Evolutionary conservation across 2,888 invertebrate genomes (phyloP).

Genomic region (Drosophila greeni): DNA sequence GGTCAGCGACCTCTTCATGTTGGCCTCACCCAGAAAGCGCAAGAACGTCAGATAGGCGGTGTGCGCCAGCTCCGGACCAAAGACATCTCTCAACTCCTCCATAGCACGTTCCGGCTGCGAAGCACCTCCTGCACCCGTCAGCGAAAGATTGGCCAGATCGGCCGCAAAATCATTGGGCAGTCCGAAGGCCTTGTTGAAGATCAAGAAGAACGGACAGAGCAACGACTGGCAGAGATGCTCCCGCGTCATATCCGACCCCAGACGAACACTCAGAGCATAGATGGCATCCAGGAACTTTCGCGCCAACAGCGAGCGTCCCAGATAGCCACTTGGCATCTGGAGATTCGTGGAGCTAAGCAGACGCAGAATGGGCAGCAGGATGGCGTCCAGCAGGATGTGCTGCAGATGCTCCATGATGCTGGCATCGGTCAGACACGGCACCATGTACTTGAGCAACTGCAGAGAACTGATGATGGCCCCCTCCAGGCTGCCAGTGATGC

Average conservation of each 20-base stretch:
- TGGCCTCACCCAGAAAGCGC: constrained; percentile 85
- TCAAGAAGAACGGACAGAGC: constrained; percentile 86
- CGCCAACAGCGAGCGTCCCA: constrained; percentile 86
- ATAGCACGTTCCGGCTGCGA: constrained; percentile 80
- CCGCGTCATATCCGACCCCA: constrained; percentile 88
- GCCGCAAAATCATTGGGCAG: constrained; percentile 67
- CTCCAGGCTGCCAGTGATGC: constrained; percentile 90
- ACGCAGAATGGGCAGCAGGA: constrained; percentile 89
- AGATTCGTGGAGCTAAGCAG: constrained; percentile 88
- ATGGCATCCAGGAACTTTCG: constrained; percentile 90
- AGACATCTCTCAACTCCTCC: constrained; percentile 89
- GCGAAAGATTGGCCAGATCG: constrained; percentile 49
- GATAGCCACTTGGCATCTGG: constrained; percentile 89
- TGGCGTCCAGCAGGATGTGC: constrained; percentile 91
- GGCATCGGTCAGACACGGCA: constrained; percentile 89
- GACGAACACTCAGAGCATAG: constrained; percentile 87
- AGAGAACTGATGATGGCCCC: constrained; percentile 92
- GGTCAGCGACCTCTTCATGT: constrained; percentile 85
- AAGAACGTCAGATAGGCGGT: constrained; percentile 88
- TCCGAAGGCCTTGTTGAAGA: constrained; percentile 85
- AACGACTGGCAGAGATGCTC: constrained; percentile 86
- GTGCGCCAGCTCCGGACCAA: constrained; percentile 91
- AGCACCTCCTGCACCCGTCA: constrained; percentile 25
- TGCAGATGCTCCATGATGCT: constrained; percentile 90
- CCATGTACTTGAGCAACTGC: constrained; percentile 87